phyloP scores from a whole-genome alignment of 2,797 vertebrate species.

The Peromyscus eremicus region DNA sequence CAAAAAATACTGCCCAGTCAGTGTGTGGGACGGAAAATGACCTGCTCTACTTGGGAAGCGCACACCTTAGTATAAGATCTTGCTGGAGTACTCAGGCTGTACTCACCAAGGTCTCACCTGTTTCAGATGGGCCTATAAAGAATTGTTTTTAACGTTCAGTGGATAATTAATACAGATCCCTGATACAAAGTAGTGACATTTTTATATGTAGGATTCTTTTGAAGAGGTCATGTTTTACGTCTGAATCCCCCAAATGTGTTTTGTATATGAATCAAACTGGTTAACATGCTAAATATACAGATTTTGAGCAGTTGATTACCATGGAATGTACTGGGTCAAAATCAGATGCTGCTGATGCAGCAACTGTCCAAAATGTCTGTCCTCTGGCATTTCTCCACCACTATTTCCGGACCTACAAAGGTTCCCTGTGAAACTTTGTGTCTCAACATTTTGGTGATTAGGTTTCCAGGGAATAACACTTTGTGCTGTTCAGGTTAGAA shows the following conservation, averaged over 20 bases:
- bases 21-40: constrained; percentile 58
- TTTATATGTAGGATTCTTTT: background rate
- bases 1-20: constrained; percentile 75
- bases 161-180: background rate
- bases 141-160: constrained; percentile 50
- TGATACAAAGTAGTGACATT: background rate
- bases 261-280: background rate
- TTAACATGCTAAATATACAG: constrained; percentile 19
- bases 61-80: constrained; percentile 60
- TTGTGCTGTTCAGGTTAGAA: background rate
- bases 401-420: background rate
- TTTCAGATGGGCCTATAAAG: constrained; percentile 63
- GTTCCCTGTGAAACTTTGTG: background rate
- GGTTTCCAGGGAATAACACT: background rate
- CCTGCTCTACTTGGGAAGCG: constrained; percentile 70
- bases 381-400: background rate
- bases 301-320: background rate
- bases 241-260: background rate
- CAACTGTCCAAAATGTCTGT: background rate
- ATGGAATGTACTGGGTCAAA: constrained; percentile 13
- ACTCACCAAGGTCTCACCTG: background rate
- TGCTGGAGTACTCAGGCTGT: background rate
- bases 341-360: background rate
- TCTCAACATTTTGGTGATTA: background rate
- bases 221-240: background rate